Evolutionary conservation across 92 coral and sea anemone genomes (phyloP).

Genomic region (Actinernus sp.): DNA sequence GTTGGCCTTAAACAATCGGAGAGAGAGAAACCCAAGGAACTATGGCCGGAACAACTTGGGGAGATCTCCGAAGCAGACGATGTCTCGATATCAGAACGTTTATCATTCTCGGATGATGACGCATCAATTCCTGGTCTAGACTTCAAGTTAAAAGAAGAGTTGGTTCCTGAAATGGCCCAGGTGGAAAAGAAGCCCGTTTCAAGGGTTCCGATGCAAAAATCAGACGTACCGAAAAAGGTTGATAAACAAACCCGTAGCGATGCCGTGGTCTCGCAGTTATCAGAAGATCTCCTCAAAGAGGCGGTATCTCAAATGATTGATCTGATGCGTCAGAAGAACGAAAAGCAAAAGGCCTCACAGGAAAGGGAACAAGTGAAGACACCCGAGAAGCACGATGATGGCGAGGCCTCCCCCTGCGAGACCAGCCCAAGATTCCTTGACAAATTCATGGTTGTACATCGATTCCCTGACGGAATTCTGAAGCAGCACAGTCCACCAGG

Average conservation of each 20-base stretch:
- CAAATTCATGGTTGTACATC: constrained; percentile 65
- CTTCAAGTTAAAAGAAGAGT: constrained; percentile 25
- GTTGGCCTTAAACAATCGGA: constrained; percentile 11
- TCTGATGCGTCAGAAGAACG: constrained; percentile 73
- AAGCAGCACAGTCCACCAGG: constrained; percentile 81
- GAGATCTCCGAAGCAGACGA: constrained; percentile 63
- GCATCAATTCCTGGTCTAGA: constrained; percentile 60
- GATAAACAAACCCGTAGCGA: constrained; percentile 24
- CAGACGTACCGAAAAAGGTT: neutral
- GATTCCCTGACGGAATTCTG: constrained; percentile 72
- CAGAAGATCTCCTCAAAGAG: constrained; percentile 83
- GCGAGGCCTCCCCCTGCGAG: neutral
- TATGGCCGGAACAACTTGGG: constrained; percentile 22
- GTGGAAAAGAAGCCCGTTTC: constrained; percentile 1
- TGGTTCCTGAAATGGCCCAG: neutral
- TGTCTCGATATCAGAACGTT: constrained; percentile 55
- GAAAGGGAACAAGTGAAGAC: neutral
- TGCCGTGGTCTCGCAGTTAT: constrained; percentile 49
- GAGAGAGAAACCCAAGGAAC: constrained; percentile 13
- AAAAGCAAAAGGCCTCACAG: constrained; percentile 18
- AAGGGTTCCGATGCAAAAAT: neutral
- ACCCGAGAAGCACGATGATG: neutral
- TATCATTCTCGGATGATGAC: constrained; percentile 60
- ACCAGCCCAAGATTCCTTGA: constrained; percentile 30
- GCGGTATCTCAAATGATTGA: constrained; percentile 93